Evolutionary conservation across 2,113 vertebrate genomes (phyloP).

Genomic region (Cottus gobio): DNA sequence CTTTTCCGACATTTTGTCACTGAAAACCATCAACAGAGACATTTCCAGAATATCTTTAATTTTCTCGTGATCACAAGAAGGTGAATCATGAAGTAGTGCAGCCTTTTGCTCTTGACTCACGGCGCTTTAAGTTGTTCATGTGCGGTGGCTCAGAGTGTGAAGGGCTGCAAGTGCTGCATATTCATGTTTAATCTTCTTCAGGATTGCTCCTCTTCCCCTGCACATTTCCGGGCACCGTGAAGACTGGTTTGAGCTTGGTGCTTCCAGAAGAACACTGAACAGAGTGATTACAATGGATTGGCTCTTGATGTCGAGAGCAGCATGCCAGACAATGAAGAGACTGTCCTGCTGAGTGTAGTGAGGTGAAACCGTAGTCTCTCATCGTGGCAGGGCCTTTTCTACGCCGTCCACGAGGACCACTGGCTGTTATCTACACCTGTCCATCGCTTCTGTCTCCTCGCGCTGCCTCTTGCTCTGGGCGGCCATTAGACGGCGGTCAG

Average conservation of each 20-base stretch:
- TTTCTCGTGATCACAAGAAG: too few species aligned
- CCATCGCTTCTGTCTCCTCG: neutral
- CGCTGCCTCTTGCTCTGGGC: constrained; percentile 24
- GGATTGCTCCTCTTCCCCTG: neutral
- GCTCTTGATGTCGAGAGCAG: constrained; percentile 42
- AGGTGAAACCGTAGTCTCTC: constrained; percentile 1
- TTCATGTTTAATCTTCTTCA: neutral
- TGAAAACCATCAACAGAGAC: neutral
- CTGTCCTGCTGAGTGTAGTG: constrained; percentile 6
- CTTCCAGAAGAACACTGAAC: neutral
- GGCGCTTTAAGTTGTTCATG: neutral
- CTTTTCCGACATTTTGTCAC: neutral
- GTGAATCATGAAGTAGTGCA: too few species aligned
- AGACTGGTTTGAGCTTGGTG: constrained; percentile 18
- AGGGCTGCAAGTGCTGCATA: neutral
- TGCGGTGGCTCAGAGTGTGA: neutral
- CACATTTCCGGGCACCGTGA: neutral
- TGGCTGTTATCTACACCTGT: constrained; percentile 8
- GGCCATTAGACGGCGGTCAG: constrained; percentile 17
- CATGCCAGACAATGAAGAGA: constrained; percentile 26
- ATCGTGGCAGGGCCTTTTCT: neutral
- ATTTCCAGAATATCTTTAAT: neutral
- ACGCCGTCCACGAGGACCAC: neutral
- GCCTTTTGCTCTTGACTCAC: too few species aligned
- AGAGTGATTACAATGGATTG: constrained; percentile 10